Percentiles rank a stretch among this genome's conserved stretches.
Conservation (phyloP, 1,140 invertebrate species). For the Microplitis mediator region DNA sequence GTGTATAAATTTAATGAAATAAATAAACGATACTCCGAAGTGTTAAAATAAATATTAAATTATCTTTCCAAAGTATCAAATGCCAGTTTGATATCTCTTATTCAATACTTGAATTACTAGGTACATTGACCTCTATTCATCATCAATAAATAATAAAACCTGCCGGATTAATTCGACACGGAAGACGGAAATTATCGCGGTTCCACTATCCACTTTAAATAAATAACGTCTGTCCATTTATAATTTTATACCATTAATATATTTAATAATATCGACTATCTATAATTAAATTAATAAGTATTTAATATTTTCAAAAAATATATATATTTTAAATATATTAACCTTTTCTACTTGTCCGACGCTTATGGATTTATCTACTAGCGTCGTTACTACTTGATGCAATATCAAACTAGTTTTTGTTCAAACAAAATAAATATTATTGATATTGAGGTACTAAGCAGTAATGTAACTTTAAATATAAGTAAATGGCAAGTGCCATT, state of each 20-base stretch:
- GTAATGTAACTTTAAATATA: neutral
- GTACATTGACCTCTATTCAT: neutral
- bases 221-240: neutral
- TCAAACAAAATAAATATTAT: neutral
- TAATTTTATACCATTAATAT: neutral
- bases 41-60: no score
- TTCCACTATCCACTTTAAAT: neutral
- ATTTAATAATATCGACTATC: neutral
- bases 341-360: no score
- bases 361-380: neutral
- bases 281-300: no score
- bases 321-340: no score
- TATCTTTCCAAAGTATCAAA: neutral
- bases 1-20: no score
- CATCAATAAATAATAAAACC: slow-evolving; percentile 1
- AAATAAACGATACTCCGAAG: no score
- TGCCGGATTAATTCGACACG: neutral
- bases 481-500: slow-evolving; percentile 43
- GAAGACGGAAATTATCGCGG: neutral
- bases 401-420: neutral
- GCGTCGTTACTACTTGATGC: neutral
- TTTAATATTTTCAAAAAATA: no score
- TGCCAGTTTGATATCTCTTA: neutral
- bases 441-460: neutral
- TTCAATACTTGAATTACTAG: neutral